These are phyloP conservation scores for Beris morrisii DNA, from an alignment of 2,888 invertebrate genomes.

Conservation along the genomic window DNA sequence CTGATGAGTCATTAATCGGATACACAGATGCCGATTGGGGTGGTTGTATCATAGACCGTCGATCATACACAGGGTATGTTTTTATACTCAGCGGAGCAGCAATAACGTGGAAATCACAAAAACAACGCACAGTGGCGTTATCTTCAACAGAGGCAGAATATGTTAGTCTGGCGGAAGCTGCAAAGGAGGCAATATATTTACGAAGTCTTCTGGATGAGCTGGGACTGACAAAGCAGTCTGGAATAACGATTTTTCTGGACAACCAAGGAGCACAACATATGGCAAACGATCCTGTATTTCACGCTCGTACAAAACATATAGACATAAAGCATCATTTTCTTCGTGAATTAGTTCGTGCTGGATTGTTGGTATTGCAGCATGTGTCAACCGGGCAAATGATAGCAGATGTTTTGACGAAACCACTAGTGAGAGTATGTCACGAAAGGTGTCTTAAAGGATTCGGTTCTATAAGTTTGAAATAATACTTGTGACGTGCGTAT, in stretches of 20 bases:
- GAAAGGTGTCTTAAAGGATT: no score
- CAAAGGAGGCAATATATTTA: neutral
- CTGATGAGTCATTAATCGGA: neutral
- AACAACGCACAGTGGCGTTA: slow-evolving; percentile 2
- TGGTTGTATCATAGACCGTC: neutral
- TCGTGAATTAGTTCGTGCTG: no score
- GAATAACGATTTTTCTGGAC: neutral
- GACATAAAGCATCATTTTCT: no score
- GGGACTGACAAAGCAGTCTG: neutral
- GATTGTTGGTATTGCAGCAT: no score
- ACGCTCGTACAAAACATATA: neutral
- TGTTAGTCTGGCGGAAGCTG: neutral
- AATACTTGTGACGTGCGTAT: no score
- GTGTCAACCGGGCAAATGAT: no score
- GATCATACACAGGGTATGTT: neutral
- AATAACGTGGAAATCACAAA: slow-evolving; percentile 5
- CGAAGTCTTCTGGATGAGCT: neutral
- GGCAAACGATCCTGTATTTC: neutral
- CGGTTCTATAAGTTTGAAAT: no score
- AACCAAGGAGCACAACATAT: neutral
- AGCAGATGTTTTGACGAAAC: no score
- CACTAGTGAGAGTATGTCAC: no score
- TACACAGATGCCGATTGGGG: slow-evolving; percentile 3
- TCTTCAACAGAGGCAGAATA: neutral
- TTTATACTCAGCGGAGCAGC: neutral